Percentiles rank a stretch among this genome's conserved stretches.
Conservation (phyloP, 1,140 invertebrate species). For the Nephotettix cincticeps region DNA sequence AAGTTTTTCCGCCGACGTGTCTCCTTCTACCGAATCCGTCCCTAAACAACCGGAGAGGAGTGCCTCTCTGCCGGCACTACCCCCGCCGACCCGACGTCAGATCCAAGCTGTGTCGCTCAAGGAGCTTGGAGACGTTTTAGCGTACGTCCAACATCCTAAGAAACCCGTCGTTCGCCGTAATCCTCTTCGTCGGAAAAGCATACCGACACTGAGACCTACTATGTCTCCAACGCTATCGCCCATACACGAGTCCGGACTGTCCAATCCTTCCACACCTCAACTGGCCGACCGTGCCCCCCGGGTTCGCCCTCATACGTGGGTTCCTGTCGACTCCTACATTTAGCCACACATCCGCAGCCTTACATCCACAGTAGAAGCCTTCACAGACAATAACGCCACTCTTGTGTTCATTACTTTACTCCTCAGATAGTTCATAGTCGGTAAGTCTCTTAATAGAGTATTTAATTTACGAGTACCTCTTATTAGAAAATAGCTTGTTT, state of each 20-base stretch:
- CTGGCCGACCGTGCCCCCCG: conserved; percentile 34
- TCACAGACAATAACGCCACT: conserved; percentile 24
- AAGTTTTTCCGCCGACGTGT: conserved; percentile 14
- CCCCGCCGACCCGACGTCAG: conserved; percentile 51
- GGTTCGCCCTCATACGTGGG: conserved; percentile 29
- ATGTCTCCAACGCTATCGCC: conserved; percentile 58
- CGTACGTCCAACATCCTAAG: conserved; percentile 43
- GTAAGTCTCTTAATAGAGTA: too few species aligned
- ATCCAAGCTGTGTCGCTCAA: conserved; percentile 48
- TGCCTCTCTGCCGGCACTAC: conserved; percentile 49
- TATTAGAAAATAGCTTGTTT: too few species aligned
- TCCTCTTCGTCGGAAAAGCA: conserved; percentile 47
- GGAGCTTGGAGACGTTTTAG: conserved; percentile 52
- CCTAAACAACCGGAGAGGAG: conserved; percentile 31
- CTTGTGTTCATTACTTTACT: conserved; percentile 19
- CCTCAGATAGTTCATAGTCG: neutral
- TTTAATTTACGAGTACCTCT: too few species aligned
- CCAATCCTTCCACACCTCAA: conserved; percentile 55
- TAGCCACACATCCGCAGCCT: too few species aligned
- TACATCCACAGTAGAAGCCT: conserved; percentile 6
- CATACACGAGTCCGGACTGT: conserved; percentile 69
- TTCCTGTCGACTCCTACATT: conserved; percentile 26
- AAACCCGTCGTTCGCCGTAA: conserved; percentile 31
- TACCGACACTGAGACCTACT: conserved; percentile 55
- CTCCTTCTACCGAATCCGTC: conserved; percentile 35